These are phyloP conservation scores for Microcebus tavaratra DNA, from an alignment of 2,113 vertebrate species.

Conservation along the genomic window DNA sequence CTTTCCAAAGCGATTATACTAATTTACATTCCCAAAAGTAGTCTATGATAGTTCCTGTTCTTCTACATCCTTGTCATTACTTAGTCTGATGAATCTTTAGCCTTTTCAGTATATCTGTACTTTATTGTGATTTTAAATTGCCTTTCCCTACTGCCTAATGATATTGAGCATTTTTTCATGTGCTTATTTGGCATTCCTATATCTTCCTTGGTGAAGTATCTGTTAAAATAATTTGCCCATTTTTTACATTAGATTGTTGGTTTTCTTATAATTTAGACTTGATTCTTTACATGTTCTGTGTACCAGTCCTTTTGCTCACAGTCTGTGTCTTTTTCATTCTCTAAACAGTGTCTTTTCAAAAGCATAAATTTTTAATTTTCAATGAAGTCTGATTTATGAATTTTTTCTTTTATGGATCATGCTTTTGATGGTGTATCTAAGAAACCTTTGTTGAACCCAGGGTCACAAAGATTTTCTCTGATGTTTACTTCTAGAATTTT, in stretches of 20 bases:
- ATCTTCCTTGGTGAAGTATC: background rate
- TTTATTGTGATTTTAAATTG: background rate
- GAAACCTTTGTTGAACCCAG: background rate
- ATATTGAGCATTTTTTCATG: background rate
- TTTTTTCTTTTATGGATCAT: background rate
- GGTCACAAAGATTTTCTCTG: background rate
- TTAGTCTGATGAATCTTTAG: background rate
- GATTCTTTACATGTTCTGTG: background rate
- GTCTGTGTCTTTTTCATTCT: background rate
- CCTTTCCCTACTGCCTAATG: background rate
- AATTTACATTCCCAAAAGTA: background rate
- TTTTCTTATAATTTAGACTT: background rate
- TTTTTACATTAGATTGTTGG: background rate
- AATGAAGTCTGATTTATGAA: background rate
- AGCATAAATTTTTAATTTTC: background rate
- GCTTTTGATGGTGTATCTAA: background rate
- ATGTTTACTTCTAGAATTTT: background rate
- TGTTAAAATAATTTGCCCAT: background rate
- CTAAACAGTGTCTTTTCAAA: background rate
- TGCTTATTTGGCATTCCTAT: background rate
- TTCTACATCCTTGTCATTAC: background rate
- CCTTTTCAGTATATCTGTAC: background rate
- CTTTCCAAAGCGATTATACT: background rate
- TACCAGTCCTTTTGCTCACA: background rate
- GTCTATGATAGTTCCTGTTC: background rate